These are phyloP conservation scores for Abramis brama DNA, from an alignment of 2,113 vertebrate genomes.

Conservation along the genomic window DNA sequence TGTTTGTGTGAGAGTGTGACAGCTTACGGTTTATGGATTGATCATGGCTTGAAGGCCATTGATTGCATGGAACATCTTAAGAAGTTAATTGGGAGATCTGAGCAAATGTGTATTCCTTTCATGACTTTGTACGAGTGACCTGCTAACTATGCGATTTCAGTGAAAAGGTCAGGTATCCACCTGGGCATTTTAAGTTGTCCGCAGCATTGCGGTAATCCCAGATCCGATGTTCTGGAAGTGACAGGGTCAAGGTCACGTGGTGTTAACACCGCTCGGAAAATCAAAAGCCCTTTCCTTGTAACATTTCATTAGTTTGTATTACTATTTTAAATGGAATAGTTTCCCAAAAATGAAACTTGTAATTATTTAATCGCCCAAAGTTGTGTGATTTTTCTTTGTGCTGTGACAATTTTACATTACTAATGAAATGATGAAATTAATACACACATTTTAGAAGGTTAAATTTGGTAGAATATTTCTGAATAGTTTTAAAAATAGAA, in stretches of 20 bases:
- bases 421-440: no score
- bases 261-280: neutral
- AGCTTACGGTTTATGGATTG: neutral
- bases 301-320: neutral
- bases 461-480: neutral
- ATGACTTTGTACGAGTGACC: conserved; percentile 9
- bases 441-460: neutral
- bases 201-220: conserved; percentile 6
- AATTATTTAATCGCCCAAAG: neutral
- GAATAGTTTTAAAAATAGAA: neutral
- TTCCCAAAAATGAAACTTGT: neutral
- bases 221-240: neutral
- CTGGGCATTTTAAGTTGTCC: conserved; percentile 27
- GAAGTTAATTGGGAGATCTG: neutral
- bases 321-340: neutral
- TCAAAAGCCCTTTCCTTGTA: neutral
- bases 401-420: neutral
- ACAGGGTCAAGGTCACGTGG: neutral
- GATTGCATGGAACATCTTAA: neutral
- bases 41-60: neutral
- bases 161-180: conserved; percentile 29
- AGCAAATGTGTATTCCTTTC: conserved; percentile 32
- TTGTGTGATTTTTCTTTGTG: neutral
- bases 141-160: conserved; percentile 17
- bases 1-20: neutral